phyloP scores from a whole-genome alignment of 2,888 invertebrate species.

The Furcula furcula region DNA sequence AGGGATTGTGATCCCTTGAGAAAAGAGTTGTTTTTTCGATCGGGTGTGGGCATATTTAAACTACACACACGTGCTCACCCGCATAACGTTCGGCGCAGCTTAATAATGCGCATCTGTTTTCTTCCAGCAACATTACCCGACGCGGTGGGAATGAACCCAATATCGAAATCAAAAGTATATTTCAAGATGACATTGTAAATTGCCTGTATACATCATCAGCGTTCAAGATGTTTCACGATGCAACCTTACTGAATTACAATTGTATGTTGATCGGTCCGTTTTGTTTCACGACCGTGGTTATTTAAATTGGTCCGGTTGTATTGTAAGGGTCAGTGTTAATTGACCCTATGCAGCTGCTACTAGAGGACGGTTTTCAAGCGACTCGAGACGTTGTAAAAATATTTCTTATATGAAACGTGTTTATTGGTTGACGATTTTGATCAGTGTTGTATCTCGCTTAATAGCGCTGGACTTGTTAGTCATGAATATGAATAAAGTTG shows the following conservation, averaged over 20 bases:
- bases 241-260: slow-evolving; percentile 36
- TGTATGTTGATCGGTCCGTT: slow-evolving; percentile 16
- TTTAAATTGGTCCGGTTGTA: slow-evolving; percentile 51
- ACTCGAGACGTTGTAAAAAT: slow-evolving; percentile 44
- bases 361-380: slow-evolving; percentile 54
- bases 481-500: neutral
- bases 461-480: too few relatives aligned
- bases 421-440: slow-evolving; percentile 7
- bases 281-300: slow-evolving; percentile 14
- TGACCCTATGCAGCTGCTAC: slow-evolving; percentile 72
- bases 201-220: slow-evolving; percentile 29
- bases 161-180: slow-evolving; percentile 15
- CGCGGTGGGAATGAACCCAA: slow-evolving; percentile 18
- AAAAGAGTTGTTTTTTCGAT: too few relatives aligned
- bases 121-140: slow-evolving; percentile 28
- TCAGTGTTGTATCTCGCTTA: too few relatives aligned
- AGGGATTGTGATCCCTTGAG: slow-evolving; percentile 23
- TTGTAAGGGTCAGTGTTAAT: slow-evolving; percentile 70
- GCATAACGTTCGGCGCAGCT: slow-evolving; percentile 62
- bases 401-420: slow-evolving; percentile 26
- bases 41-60: slow-evolving; percentile 35
- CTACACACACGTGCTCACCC: slow-evolving; percentile 69
- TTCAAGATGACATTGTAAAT: slow-evolving; percentile 34
- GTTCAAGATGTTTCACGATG: slow-evolving; percentile 43
- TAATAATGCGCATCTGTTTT: slow-evolving; percentile 56